A percentile compares a stretch with the other conserved stretches of the same genome.
phyloP scores from a whole-genome alignment of 1,140 invertebrate species.

The Atta cephalotes region DNA sequence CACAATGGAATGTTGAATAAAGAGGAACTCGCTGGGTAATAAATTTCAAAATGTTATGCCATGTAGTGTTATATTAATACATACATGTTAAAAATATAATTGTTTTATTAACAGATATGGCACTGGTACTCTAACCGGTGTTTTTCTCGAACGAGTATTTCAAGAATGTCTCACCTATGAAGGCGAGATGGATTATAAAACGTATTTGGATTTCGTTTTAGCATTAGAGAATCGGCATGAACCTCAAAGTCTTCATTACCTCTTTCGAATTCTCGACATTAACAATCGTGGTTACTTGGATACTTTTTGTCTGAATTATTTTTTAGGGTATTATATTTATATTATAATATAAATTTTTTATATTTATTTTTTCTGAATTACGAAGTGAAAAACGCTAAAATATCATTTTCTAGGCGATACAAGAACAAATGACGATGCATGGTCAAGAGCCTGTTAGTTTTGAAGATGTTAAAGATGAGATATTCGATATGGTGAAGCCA shows the following conservation, averaged over 20 bases:
- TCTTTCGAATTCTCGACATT: constrained; percentile 97
- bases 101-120: constrained; percentile 90
- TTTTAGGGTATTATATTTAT: constrained; percentile 91
- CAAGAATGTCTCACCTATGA: constrained; percentile 98
- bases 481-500: constrained; percentile 99
- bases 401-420: constrained; percentile 90
- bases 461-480: constrained; percentile 98
- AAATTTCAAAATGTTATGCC: constrained; percentile 4
- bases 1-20: constrained; percentile 98
- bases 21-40: constrained; percentile 93
- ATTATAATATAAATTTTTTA: constrained; percentile 13
- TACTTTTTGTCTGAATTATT: constrained; percentile 96
- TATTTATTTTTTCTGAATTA: not conserved
- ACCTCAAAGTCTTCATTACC: constrained; percentile 95
- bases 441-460: constrained; percentile 95
- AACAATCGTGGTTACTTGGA: constrained; percentile 95
- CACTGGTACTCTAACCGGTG: constrained; percentile 95
- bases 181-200: constrained; percentile 99
- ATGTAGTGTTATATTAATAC: not conserved
- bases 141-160: constrained; percentile 97
- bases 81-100: constrained; percentile 46
- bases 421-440: constrained; percentile 94
- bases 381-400: not conserved
- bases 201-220: constrained; percentile 97
- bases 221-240: constrained; percentile 97